A percentile compares a stretch with the other conserved stretches of the same genome.
Conservation (phyloP, 2,113 vertebrate genomes). For the Andinoacara biseriatus region DNA sequence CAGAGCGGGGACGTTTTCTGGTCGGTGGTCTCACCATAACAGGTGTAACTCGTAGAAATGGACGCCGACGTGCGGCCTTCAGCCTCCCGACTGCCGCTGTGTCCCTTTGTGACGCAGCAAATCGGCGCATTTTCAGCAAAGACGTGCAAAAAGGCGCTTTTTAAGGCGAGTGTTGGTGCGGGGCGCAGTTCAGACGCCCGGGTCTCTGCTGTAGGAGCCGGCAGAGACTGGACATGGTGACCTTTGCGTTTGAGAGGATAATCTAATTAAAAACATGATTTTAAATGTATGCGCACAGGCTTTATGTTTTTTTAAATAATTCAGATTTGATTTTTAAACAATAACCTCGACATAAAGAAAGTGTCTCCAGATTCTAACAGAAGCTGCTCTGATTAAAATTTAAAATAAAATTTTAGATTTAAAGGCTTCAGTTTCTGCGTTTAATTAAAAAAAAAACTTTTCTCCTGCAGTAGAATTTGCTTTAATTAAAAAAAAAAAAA, state of each 20-base stretch:
- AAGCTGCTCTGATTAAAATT: background rate
- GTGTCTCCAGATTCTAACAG: background rate
- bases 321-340: no score
- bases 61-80: background rate
- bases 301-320: background rate
- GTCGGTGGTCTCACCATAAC: background rate
- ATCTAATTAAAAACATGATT: background rate
- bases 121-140: background rate
- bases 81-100: slow-evolving; percentile 4
- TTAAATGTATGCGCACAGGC: background rate
- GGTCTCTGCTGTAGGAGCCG: background rate
- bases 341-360: no score
- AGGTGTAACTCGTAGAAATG: background rate
- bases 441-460: background rate
- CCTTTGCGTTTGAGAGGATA: background rate
- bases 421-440: background rate
- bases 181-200: background rate
- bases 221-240: background rate
- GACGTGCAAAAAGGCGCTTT: background rate
- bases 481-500: no score
- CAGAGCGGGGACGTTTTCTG: background rate
- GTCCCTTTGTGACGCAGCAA: background rate
- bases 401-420: background rate
- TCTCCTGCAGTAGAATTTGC: no score
- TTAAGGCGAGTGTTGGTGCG: background rate